Percentiles rank a stretch among this genome's conserved stretches.
Conservation (phyloP, 2,797 vertebrate species). For the Rhinoraja longicauda region DNA sequence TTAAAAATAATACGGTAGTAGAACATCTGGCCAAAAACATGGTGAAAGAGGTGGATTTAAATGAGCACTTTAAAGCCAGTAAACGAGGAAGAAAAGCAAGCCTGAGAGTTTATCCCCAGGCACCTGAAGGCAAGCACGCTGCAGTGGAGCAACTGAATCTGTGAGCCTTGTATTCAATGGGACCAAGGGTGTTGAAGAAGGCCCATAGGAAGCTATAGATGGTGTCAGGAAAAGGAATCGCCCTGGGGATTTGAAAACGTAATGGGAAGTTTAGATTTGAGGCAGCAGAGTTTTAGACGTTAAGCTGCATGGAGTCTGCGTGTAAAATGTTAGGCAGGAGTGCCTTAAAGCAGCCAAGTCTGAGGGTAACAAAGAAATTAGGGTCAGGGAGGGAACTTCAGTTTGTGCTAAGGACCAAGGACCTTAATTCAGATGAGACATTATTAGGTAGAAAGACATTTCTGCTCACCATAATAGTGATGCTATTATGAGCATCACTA, state of each 20-base stretch:
- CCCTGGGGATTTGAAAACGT: not conserved
- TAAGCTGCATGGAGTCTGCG: not conserved
- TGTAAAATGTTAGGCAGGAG: not conserved
- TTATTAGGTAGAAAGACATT: not conserved
- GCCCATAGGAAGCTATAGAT: not conserved
- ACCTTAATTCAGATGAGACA: no score
- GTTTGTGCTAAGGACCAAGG: not conserved
- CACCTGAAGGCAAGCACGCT: not conserved
- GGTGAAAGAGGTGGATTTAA: not conserved
- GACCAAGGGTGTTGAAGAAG: not conserved
- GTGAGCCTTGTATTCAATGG: not conserved
- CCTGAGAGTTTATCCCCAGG: no score
- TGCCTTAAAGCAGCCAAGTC: not conserved
- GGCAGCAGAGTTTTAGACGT: no score
- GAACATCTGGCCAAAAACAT: not conserved
- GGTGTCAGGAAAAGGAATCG: not conserved
- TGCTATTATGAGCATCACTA: no score
- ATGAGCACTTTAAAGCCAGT: not conserved
- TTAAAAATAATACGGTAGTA: not conserved
- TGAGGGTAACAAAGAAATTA: not conserved
- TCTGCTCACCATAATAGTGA: not conserved
- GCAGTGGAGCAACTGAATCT: not conserved
- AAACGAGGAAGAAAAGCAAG: not conserved
- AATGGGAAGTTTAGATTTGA: not conserved
- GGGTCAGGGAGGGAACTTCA: not conserved